Evolutionary conservation across 2,888 invertebrate species (phyloP).

Genomic region (Agrilus cyanescens): DNA sequence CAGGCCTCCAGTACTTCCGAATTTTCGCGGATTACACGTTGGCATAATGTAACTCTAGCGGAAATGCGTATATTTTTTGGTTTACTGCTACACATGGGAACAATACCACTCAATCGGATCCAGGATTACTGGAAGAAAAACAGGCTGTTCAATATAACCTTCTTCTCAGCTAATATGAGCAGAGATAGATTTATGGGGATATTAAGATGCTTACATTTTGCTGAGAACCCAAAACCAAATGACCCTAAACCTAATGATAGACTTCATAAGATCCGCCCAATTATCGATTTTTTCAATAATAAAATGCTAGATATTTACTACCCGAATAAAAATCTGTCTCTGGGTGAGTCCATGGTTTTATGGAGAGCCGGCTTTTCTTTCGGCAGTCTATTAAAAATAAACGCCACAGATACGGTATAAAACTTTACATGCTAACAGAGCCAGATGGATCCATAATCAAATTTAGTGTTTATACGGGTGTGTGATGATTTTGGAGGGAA

Average conservation of each 20-base stretch:
- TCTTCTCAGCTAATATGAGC: constrained; percentile 9
- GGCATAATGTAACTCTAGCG: constrained; percentile 7
- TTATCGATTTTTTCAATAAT: constrained; percentile 7
- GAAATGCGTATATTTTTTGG: constrained; percentile 13
- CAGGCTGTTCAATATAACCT: constrained; percentile 7
- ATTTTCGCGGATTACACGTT: constrained; percentile 6
- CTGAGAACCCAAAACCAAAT: not conserved
- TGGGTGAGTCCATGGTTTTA: constrained; percentile 15
- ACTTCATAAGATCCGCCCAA: constrained; percentile 7
- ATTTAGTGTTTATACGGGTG: constrained; percentile 19
- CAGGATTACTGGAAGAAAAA: constrained; percentile 15
- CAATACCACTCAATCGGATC: constrained; percentile 8
- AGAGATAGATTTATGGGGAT: constrained; percentile 11
- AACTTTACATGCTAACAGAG: constrained; percentile 18
- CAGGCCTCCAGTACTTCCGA: not conserved
- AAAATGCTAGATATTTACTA: constrained; percentile 11
- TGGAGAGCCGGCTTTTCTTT: constrained; percentile 18
- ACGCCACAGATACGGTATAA: constrained; percentile 19
- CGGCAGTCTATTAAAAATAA: constrained; percentile 19
- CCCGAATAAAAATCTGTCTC: constrained; percentile 14
- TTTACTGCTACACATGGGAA: constrained; percentile 13
- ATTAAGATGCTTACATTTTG: constrained; percentile 10
- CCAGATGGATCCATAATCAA: constrained; percentile 16
- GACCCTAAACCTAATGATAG: not conserved
- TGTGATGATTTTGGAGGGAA: constrained; percentile 14